Evolutionary conservation across 2,888 invertebrate species (phyloP).

Genomic region (Apodemia duryi): DNA sequence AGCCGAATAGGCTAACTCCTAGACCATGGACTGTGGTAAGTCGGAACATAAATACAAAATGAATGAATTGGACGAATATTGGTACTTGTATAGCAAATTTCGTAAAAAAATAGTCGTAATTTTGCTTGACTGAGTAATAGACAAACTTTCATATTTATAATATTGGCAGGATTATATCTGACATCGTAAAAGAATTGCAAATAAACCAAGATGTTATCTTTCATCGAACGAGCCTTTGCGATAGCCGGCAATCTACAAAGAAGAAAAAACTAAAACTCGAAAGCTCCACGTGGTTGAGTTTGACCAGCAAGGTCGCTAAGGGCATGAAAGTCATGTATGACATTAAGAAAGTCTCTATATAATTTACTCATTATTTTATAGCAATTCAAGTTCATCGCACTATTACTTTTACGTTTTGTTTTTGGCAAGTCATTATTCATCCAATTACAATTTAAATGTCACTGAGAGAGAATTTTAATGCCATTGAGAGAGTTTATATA

Average conservation of each 20-base stretch:
- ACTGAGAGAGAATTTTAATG: not conserved
- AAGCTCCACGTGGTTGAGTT: not conserved
- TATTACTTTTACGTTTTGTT: not conserved
- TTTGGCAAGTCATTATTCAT: not conserved
- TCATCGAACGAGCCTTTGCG: conserved; percentile 1
- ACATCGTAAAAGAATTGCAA: not conserved
- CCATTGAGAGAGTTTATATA: not conserved
- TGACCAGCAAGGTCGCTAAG: not conserved
- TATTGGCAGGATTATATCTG: not conserved
- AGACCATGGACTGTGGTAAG: too few species aligned
- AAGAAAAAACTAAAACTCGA: conserved; percentile 1
- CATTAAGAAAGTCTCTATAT: not conserved
- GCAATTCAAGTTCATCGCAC: conserved; percentile 7
- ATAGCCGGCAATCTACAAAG: not conserved
- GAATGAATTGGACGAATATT: too few species aligned
- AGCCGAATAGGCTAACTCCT: too few species aligned
- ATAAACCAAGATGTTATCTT: not conserved
- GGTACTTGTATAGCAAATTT: too few species aligned
- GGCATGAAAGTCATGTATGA: conserved; percentile 2
- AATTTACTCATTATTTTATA: not conserved
- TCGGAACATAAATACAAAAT: too few species aligned
- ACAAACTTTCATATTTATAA: not conserved
- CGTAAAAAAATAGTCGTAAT: too few species aligned
- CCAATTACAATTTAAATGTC: not conserved
- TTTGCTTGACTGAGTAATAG: not conserved